Base-by-base conservation (phyloP, 2,888 invertebrate genomes). In the Cryptus viduatorius region DNA sequence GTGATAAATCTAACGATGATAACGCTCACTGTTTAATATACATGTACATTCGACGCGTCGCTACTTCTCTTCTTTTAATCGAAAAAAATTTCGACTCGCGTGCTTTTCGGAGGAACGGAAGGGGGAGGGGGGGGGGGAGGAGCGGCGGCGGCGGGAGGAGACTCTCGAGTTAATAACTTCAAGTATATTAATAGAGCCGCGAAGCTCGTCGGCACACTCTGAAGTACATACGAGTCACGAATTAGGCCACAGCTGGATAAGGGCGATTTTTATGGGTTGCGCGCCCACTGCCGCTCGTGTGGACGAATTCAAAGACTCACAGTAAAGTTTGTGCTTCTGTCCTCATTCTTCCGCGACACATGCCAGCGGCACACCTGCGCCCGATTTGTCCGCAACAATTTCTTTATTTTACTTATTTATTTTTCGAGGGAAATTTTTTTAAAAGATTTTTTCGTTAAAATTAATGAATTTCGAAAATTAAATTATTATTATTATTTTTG, bases 201-300 rank as follows among this genome's bases (percentile, higher is more conserved):
- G 31, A 4, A 73, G 50, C 29, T 10, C 61, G 16, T 8, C 59
- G 56, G 75, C 69, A 56, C 50, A 67, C 56, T 71, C 50, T 19
- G 37, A 50, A 65, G 77, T 77, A 67, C 53, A 56, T 67, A 76
- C 56, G 65, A 71, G 69, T 83, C 76, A 76, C 76, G 79, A 83
- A 83, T 80, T 80, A 84, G 83, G 80, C 77, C 83, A 77, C 80
- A 84, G 80, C 83, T 84, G 83, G 50, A 80, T 80, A 79, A 79
- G 80, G 77, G 77, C 67, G 69, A 80, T 73, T 83, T 76, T 79
- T 46, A 67, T 69, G 48, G 37, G 44, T 64, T 75, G 8, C 53
- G 44, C 46, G 44, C 48, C 31, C 31, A 24, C 71, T 48, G 46
- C 50, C 48, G 24, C 72, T 37, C 19, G 8, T 24, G 24, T 29